Conservation (phyloP, 2,888 invertebrate species). For the Chromoteleia sp. region DNA sequence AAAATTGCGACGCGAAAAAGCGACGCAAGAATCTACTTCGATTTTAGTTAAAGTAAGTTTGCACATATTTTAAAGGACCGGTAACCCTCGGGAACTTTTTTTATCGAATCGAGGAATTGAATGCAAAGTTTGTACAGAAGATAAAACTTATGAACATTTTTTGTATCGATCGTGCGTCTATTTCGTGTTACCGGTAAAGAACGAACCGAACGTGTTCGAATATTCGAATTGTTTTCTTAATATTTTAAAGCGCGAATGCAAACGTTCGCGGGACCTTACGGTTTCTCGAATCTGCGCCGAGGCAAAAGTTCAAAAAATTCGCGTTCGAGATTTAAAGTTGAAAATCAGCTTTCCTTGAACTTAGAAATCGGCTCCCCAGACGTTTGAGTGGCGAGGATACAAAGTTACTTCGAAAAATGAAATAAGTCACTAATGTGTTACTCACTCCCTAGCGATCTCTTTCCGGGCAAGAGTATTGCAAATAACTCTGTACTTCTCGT, state of each 20-base stretch:
- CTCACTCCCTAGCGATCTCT: conserved; percentile 76
- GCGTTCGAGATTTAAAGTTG: conserved; percentile 39
- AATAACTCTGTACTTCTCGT: conserved; percentile 78
- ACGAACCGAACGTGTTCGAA: too few species aligned
- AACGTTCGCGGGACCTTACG: not conserved
- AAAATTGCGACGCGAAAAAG: too few species aligned
- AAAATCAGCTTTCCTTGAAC: conserved; percentile 52
- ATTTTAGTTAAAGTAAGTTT: too few species aligned
- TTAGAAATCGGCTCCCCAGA: conserved; percentile 54
- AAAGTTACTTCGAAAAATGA: conserved; percentile 52
- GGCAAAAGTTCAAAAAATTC: conserved; percentile 47
- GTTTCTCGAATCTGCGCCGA: not conserved
- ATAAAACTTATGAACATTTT: too few species aligned
- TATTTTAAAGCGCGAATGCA: not conserved
- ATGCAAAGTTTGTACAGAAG: too few species aligned
- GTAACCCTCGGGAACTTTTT: too few species aligned
- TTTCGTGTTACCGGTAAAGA: too few species aligned
- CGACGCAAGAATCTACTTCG: too few species aligned
- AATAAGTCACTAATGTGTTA: conserved; percentile 62
- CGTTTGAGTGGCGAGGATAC: conserved; percentile 46
- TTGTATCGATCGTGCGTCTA: too few species aligned
- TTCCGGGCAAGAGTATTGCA: conserved; percentile 74
- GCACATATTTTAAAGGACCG: too few species aligned
- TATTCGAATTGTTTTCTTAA: not conserved
- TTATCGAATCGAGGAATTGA: too few species aligned